phyloP scores from a whole-genome alignment of 2,113 vertebrate species.

The Myiozetetes cayanensis region DNA sequence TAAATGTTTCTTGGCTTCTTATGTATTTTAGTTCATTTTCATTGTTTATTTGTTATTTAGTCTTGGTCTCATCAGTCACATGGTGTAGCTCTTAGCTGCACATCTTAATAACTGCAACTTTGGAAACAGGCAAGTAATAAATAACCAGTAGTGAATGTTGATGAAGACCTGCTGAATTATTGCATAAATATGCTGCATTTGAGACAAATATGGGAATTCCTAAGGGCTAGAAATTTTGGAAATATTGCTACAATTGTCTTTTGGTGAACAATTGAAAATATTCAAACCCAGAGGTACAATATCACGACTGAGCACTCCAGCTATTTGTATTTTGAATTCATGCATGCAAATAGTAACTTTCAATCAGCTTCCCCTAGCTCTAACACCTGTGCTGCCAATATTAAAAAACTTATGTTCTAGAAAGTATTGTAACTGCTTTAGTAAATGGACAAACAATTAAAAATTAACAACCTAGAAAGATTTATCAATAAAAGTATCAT shows the following conservation, averaged over 20 bases:
- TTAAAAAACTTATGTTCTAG: neutral
- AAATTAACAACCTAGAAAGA: neutral
- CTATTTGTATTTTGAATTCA: neutral
- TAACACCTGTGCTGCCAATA: neutral
- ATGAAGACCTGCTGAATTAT: neutral
- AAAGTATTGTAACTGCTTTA: neutral
- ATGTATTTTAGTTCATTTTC: neutral
- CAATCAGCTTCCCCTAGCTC: neutral
- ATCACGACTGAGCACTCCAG: neutral
- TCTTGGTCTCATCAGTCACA: neutral
- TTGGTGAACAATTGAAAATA: neutral
- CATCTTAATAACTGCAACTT: neutral
- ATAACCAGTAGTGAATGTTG: neutral
- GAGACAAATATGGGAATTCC: neutral
- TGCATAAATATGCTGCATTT: neutral
- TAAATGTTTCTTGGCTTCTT: neutral
- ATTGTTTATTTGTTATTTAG: neutral
- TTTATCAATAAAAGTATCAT: neutral
- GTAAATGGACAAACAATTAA: neutral
- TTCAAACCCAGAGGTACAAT: neutral
- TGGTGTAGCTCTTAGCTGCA: neutral
- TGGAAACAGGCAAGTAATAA: neutral
- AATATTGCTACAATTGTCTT: neutral
- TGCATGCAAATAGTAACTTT: neutral
- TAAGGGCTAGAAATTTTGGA: neutral